phyloP scores from a whole-genome alignment of 2,888 invertebrate species.

The Diadromus collaris region DNA sequence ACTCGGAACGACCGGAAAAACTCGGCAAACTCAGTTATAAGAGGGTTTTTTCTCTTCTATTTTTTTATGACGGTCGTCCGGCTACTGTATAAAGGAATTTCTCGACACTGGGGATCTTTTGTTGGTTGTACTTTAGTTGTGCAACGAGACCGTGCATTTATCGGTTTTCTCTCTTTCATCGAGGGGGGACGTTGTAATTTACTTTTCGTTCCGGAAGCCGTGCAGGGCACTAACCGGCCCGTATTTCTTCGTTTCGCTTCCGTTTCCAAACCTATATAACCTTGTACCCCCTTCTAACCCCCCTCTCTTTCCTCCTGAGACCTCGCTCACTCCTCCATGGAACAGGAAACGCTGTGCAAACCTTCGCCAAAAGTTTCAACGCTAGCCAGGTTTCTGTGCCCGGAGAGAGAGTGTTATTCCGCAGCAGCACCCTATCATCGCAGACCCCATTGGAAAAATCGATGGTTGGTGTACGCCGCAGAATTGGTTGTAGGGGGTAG shows the following conservation, averaged over 20 bases:
- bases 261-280: slow-evolving; percentile 32
- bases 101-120: background rate
- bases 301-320: too few relatives aligned
- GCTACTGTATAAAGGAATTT: slow-evolving; percentile 14
- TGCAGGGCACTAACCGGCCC: slow-evolving; percentile 37
- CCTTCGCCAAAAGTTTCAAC: slow-evolving; percentile 48
- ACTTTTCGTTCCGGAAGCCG: slow-evolving; percentile 41
- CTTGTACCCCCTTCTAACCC: background rate
- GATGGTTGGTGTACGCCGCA: slow-evolving; percentile 54
- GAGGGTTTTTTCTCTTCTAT: slow-evolving; percentile 6
- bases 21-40: slow-evolving; percentile 33
- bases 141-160: slow-evolving; percentile 1
- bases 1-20: slow-evolving; percentile 48
- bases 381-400: slow-evolving; percentile 1
- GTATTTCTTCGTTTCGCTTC: slow-evolving; percentile 54
- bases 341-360: slow-evolving; percentile 49
- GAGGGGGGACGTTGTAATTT: slow-evolving; percentile 9
- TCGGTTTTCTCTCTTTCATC: slow-evolving; percentile 13
- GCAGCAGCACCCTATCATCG: slow-evolving; percentile 18
- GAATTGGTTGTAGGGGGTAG: slow-evolving; percentile 45
- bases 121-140: slow-evolving; percentile 6
- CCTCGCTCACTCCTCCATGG: background rate
- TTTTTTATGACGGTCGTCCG: slow-evolving; percentile 15
- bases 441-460: slow-evolving; percentile 56
- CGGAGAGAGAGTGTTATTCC: slow-evolving; percentile 3